A percentile compares a stretch with the other conserved stretches of the same genome.
Conservation (phyloP, 1,140 invertebrate species). For the Glossosoma conforme region DNA sequence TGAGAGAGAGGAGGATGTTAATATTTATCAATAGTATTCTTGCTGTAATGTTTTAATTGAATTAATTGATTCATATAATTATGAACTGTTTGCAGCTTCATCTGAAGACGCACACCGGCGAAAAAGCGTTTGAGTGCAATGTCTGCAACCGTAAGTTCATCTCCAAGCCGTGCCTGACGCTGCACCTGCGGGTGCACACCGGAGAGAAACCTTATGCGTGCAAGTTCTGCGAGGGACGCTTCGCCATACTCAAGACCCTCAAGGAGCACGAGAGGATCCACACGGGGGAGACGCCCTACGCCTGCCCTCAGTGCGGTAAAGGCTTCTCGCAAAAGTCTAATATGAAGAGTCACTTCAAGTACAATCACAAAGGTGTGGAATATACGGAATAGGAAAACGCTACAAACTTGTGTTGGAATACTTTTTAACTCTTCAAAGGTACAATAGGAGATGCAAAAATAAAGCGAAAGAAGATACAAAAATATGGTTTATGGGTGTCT, state of each 20-base stretch:
- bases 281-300: slow-evolving; percentile 56
- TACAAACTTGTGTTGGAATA: too few relatives aligned
- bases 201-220: slow-evolving; percentile 31
- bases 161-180: slow-evolving; percentile 30
- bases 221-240: slow-evolving; percentile 29
- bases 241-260: slow-evolving; percentile 18
- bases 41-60: too few relatives aligned
- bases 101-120: slow-evolving; percentile 42
- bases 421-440: too few relatives aligned
- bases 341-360: slow-evolving; percentile 26
- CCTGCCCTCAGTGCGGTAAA: slow-evolving; percentile 36
- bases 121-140: slow-evolving; percentile 44
- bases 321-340: slow-evolving; percentile 35
- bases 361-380: slow-evolving; percentile 22
- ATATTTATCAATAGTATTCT: too few relatives aligned
- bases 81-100: slow-evolving; percentile 34
- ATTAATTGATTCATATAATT: too few relatives aligned
- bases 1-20: too few relatives aligned
- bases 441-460: too few relatives aligned
- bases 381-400: too few relatives aligned
- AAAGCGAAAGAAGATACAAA: too few relatives aligned
- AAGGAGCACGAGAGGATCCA: slow-evolving; percentile 54
- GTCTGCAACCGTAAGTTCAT: slow-evolving; percentile 35
- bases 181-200: slow-evolving; percentile 21
- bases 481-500: too few relatives aligned